phyloP scores from a whole-genome alignment of 2,797 vertebrate species.

The Phoxinus dragarum region DNA sequence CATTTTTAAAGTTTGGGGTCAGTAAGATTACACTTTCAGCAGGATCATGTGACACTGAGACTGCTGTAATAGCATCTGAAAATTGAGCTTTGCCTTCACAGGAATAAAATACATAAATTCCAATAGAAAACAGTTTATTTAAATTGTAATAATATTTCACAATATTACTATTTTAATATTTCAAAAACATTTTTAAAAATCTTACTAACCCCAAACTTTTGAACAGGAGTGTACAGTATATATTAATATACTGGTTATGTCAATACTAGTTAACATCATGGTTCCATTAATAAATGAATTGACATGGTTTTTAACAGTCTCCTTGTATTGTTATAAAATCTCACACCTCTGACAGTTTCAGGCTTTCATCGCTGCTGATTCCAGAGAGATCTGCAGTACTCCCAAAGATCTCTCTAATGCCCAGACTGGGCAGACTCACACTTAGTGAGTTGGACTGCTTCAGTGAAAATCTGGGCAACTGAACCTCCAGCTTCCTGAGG shows the following conservation, averaged over 20 bases:
- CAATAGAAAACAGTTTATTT: neutral
- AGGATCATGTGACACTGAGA: neutral
- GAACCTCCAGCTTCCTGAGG: constrained; percentile 79
- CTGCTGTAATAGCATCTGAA: neutral
- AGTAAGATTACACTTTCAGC: neutral
- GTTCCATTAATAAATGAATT: neutral
- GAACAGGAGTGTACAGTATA: neutral
- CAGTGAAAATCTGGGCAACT: constrained; percentile 75
- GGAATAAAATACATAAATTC: neutral
- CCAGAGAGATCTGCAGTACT: constrained; percentile 67
- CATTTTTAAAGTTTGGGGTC: neutral
- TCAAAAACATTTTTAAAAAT: neutral
- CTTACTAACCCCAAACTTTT: neutral
- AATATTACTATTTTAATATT: neutral
- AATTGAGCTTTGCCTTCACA: neutral
- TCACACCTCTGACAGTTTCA: constrained; percentile 74
- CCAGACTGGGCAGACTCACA: constrained; percentile 65
- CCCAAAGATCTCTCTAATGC: constrained; percentile 70
- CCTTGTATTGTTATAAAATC: neutral
- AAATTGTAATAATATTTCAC: neutral
- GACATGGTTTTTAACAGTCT: neutral
- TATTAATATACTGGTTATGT: neutral
- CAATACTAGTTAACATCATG: neutral
- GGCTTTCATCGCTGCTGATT: constrained; percentile 62
- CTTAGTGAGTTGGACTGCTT: constrained; percentile 68